Evolutionary conservation across 1,140 invertebrate genomes (phyloP).

Genomic region (Papilio polytes): DNA sequence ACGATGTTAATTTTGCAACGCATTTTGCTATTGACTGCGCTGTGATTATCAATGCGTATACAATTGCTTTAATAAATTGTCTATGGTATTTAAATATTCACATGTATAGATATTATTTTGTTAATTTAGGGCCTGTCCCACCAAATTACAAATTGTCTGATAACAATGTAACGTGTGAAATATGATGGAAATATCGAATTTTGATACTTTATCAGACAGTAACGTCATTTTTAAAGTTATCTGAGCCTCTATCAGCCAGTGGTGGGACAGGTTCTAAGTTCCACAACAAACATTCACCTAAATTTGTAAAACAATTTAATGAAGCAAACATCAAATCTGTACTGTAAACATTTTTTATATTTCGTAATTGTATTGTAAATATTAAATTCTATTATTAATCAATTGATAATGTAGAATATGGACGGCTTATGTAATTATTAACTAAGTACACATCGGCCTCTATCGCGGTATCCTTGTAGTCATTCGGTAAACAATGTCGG

Average conservation of each 20-base stretch:
- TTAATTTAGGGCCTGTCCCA: too few species aligned
- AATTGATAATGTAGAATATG: slow-evolving; percentile 60
- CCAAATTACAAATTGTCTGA: too few species aligned
- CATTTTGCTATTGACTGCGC: slow-evolving; percentile 13
- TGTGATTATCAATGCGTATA: slow-evolving; percentile 16
- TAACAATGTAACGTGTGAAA: too few species aligned
- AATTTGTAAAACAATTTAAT: background rate
- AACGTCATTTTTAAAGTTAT: too few species aligned
- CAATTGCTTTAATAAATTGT: slow-evolving; percentile 9
- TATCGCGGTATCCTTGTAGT: slow-evolving; percentile 78
- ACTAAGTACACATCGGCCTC: slow-evolving; percentile 69
- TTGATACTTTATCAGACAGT: too few species aligned
- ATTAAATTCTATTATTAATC: slow-evolving; percentile 54
- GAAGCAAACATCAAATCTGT: background rate
- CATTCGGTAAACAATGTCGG: slow-evolving; percentile 74
- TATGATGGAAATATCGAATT: too few species aligned
- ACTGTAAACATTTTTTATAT: background rate
- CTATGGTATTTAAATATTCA: background rate
- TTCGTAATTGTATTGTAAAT: slow-evolving; percentile 31
- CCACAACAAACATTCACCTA: too few species aligned
- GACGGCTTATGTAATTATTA: slow-evolving; percentile 77
- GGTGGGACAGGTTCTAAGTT: too few species aligned
- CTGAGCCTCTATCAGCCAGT: too few species aligned
- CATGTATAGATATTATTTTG: too few species aligned
- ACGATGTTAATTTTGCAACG: slow-evolving; percentile 26